phyloP scores from a whole-genome alignment of 1,140 invertebrate species.

The Magallana angulata region DNA sequence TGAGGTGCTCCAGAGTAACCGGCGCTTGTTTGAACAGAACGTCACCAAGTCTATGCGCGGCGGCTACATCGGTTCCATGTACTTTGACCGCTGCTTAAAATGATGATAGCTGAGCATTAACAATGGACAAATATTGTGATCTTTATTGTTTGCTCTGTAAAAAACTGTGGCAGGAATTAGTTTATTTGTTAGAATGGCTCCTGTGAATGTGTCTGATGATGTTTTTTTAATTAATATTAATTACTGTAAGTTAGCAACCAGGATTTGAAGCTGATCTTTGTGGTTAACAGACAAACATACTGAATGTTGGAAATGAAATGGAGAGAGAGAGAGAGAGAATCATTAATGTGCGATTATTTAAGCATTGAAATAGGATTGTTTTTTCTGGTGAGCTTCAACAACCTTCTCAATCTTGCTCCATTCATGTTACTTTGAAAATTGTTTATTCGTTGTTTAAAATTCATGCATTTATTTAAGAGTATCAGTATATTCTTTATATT shows the following conservation, averaged over 20 bases:
- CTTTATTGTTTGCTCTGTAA: not conserved
- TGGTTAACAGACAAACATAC: not conserved
- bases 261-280: not conserved
- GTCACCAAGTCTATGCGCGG: conserved; percentile 97
- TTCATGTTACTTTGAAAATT: no score
- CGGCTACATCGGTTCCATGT: conserved; percentile 93
- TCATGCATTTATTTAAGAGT: no score
- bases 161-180: not conserved
- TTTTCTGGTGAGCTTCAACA: no score
- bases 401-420: no score
- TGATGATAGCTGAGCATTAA: conserved; percentile 81
- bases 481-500: no score
- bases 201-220: not conserved
- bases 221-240: not conserved
- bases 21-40: conserved; percentile 96
- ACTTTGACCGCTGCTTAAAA: conserved; percentile 97
- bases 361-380: no score
- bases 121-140: conserved; percentile 17
- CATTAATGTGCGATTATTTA: no score
- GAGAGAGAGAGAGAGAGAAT: no score
- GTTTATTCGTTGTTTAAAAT: no score
- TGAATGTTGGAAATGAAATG: not conserved
- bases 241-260: not conserved
- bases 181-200: not conserved
- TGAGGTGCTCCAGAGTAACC: conserved; percentile 95